Conservation (phyloP, 2,113 vertebrate genomes). For the Ahaetulla prasina region DNA sequence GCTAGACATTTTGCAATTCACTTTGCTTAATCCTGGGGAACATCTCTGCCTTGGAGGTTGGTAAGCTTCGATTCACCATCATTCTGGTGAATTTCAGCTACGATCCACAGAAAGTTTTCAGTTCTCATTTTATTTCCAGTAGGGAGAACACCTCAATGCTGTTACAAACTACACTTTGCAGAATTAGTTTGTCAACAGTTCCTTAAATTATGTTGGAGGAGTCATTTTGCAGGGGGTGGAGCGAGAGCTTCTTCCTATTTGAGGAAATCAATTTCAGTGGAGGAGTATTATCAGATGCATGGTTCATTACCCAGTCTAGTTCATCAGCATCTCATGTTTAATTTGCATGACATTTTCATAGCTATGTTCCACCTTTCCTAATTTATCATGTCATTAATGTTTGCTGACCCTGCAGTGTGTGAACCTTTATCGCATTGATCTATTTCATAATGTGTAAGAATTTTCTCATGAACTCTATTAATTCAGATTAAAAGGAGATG, state of each 20-base stretch:
- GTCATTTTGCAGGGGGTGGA: neutral
- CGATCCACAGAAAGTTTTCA: neutral
- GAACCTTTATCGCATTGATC: neutral
- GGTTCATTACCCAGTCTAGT: neutral
- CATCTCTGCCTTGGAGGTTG: neutral
- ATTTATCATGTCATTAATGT: neutral
- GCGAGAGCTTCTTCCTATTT: neutral
- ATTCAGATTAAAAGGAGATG: neutral
- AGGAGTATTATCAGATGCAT: neutral
- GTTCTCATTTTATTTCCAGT: neutral
- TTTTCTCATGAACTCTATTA: neutral
- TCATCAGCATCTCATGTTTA: neutral
- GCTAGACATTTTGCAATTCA: neutral
- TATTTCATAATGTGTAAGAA: neutral
- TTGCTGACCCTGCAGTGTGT: neutral
- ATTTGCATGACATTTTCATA: slow-evolving; percentile 6
- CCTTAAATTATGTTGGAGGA: neutral
- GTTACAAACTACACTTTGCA: neutral
- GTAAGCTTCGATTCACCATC: neutral
- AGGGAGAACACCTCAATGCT: neutral
- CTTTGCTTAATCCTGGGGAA: neutral
- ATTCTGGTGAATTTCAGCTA: neutral
- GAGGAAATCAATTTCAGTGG: neutral
- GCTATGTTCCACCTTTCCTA: neutral
- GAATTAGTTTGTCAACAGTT: neutral